Evolutionary conservation across 1,140 invertebrate genomes (phyloP).

Genomic region (Arctopsyche grandis): DNA sequence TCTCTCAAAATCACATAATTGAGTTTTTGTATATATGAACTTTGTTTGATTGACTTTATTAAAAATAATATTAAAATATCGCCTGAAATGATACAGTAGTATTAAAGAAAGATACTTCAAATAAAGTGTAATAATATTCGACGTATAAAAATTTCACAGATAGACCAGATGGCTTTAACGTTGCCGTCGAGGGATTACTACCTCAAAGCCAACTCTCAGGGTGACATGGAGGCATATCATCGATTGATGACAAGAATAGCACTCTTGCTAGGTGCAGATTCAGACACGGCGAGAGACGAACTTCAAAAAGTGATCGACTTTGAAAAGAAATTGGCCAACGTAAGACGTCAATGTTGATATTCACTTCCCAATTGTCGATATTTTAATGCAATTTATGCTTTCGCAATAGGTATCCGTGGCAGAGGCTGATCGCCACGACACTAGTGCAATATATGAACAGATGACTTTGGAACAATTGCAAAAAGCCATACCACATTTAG

Average conservation of each 20-base stretch:
- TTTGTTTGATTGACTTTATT: no score
- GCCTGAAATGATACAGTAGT: no score
- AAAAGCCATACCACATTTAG: conserved; percentile 75
- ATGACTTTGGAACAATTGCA: conserved; percentile 74
- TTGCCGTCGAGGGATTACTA: conserved; percentile 86
- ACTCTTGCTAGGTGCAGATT: conserved; percentile 76
- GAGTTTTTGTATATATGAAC: no score
- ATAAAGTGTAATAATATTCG: background rate
- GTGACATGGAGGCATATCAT: conserved; percentile 77
- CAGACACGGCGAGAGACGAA: conserved; percentile 70
- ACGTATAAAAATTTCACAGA: conserved; percentile 62
- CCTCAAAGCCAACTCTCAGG: conserved; percentile 74
- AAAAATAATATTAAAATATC: no score
- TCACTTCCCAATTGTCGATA: background rate
- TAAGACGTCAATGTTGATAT: conserved; percentile 59
- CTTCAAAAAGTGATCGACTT: conserved; percentile 77
- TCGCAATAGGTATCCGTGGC: conserved; percentile 73
- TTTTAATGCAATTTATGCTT: background rate
- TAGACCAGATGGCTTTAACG: conserved; percentile 84
- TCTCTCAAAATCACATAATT: no score
- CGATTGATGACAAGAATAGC: conserved; percentile 83
- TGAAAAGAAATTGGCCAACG: conserved; percentile 82
- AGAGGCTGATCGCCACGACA: conserved; percentile 86
- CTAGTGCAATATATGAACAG: conserved; percentile 80
- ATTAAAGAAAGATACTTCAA: no score